Base-by-base conservation (phyloP, 2,113 vertebrate species). In the Siphamia tubifer region DNA sequence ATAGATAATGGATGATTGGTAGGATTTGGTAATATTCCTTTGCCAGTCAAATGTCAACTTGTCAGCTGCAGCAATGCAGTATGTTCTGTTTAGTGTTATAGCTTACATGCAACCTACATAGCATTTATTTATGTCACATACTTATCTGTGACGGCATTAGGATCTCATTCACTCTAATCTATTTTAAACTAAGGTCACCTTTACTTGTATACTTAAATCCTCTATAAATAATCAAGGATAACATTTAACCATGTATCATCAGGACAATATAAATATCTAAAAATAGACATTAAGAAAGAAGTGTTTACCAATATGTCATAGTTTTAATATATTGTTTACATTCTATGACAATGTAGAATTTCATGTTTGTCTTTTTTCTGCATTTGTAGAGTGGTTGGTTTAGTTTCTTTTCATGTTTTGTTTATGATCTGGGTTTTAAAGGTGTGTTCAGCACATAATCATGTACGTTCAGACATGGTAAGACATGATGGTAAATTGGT, bases 111-210 rank as follows among this genome's bases (percentile, higher is more conserved):
- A 16, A 19, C 35, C 48, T 45, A 17, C 19, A 39, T 36, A 51
- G 38, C 20, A 52, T 79, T 69, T 74, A 80, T 86, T 73, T 68
- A 52, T 78, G 25, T 68, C 52, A 44, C 32, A 13, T 24, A 1
- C 25, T 57, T 64, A 53, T 75, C 58, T 56, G 19, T 52, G 17
- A 19, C 8, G 39, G 34, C 1, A 13, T 58, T 24, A 30, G 34
- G 16, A 52, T 11, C 5, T 11, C 13, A 52, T 55, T 36, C 3
- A 39, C 5, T 12, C 35, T 21, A 51, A 13, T 10, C 51, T 55
- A 39, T 64, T 71, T 61, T 21, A 36, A 52, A 56, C 48, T 7
- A 44, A 56, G 34, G 53, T 3, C 5, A 30, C 16, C 42, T 54
- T 61, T 27, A 30, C n/a, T n/a, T n/a, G n/a, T n/a, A n/a, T n/a